Conservation (phyloP, 2,113 vertebrate genomes). For the Gadus chalcogrammus region DNA sequence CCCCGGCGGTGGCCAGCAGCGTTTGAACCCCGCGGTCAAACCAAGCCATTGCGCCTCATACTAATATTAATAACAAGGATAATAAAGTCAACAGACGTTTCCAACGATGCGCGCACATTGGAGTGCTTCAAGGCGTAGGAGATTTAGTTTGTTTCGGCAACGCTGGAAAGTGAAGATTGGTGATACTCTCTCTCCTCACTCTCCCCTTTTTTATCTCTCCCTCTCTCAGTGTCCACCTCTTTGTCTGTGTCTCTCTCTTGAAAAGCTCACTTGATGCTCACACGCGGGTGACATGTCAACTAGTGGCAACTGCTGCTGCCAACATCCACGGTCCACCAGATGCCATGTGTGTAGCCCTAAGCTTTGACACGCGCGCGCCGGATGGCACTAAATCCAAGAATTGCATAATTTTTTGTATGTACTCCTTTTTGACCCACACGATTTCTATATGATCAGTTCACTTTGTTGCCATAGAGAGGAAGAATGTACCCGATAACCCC, state of each 20-base stretch:
- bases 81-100: slow-evolving; percentile 18
- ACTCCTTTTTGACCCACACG: neutral
- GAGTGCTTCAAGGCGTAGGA: slow-evolving; percentile 50
- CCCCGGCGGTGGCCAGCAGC: slow-evolving; percentile 91
- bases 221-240: too few species aligned
- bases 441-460: slow-evolving; percentile 32
- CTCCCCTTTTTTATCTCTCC: too few species aligned
- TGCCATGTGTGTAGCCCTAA: slow-evolving; percentile 34
- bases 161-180: slow-evolving; percentile 4
- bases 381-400: neutral
- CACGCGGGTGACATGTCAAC: slow-evolving; percentile 2
- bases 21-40: slow-evolving; percentile 92
- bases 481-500: slow-evolving; percentile 32
- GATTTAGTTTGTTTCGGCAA: slow-evolving; percentile 30
- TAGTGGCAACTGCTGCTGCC: slow-evolving; percentile 22
- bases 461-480: slow-evolving; percentile 27
- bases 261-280: slow-evolving; percentile 47
- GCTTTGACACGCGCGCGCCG: slow-evolving; percentile 25
- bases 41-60: slow-evolving; percentile 88
- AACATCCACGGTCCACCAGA: neutral
- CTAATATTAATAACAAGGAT: slow-evolving; percentile 32
- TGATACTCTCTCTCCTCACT: neutral
- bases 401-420: neutral
- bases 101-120: slow-evolving; percentile 25
- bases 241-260: neutral